Conservation (phyloP, 2,888 invertebrate genomes). For the Euzophera pinguis region DNA sequence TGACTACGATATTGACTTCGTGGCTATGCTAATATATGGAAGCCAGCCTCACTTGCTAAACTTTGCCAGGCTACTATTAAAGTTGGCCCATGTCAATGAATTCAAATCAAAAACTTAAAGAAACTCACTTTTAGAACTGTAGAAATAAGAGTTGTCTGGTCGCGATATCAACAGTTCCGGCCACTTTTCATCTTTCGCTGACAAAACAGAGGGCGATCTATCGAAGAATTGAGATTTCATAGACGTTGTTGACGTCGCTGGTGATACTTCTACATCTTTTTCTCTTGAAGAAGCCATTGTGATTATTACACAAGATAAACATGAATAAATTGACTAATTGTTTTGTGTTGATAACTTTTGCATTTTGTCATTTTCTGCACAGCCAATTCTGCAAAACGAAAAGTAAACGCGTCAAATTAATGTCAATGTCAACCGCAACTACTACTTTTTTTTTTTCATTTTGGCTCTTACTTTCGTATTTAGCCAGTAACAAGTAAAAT, state of each 20-base stretch:
- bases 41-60: too few species aligned
- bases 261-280: slow-evolving; percentile 49
- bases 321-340: slow-evolving; percentile 36
- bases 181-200: slow-evolving; percentile 69
- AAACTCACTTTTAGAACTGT: slow-evolving; percentile 65
- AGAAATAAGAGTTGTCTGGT: slow-evolving; percentile 67
- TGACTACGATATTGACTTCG: too few species aligned
- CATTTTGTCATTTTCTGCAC: not conserved
- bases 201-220: slow-evolving; percentile 62
- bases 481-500: too few species aligned
- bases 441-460: too few species aligned
- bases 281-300: slow-evolving; percentile 65
- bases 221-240: slow-evolving; percentile 52
- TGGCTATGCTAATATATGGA: too few species aligned
- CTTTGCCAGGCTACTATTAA: too few species aligned
- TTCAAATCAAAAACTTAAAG: too few species aligned
- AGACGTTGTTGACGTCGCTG: slow-evolving; percentile 58
- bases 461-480: too few species aligned
- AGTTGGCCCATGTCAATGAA: too few species aligned
- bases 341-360: slow-evolving; percentile 15
- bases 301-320: slow-evolving; percentile 25
- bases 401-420: slow-evolving; percentile 25
- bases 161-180: slow-evolving; percentile 70
- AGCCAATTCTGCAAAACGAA: too few species aligned
- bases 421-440: slow-evolving; percentile 18